Conservation (phyloP, 2,888 invertebrate genomes). For the Leptura quadrifasciata region DNA sequence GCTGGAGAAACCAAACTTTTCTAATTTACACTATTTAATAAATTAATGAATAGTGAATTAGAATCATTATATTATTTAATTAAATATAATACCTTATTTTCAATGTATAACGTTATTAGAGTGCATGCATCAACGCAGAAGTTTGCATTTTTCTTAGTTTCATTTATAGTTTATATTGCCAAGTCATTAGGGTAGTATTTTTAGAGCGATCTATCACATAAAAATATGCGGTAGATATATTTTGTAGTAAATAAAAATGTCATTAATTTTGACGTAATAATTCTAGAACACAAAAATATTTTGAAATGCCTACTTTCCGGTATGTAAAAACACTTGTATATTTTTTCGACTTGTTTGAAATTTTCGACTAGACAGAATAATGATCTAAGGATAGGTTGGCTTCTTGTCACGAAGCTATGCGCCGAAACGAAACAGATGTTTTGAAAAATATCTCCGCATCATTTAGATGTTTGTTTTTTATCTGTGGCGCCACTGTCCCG, state of each 20-base stretch:
- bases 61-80: no score
- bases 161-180: conserved; percentile 28
- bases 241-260: conserved; percentile 45
- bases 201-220: conserved; percentile 32
- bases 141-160: conserved; percentile 35
- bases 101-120: not conserved
- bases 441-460: conserved; percentile 22
- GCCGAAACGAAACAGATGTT: conserved; percentile 34
- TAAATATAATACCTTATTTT: not conserved
- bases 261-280: conserved; percentile 42
- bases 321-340: not conserved
- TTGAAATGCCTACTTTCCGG: not conserved
- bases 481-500: conserved; percentile 43
- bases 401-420: conserved; percentile 14
- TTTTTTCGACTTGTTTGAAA: not conserved
- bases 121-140: conserved; percentile 36
- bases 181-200: conserved; percentile 34
- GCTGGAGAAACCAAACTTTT: no score
- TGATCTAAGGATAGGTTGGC: not conserved
- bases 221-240: conserved; percentile 20
- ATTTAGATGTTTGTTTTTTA: conserved; percentile 28
- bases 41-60: no score
- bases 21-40: no score
- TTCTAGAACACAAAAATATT: conserved; percentile 23
- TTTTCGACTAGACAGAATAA: not conserved